Evolutionary conservation across 2,888 invertebrate genomes (phyloP).

Genomic region (Labia minor): DNA sequence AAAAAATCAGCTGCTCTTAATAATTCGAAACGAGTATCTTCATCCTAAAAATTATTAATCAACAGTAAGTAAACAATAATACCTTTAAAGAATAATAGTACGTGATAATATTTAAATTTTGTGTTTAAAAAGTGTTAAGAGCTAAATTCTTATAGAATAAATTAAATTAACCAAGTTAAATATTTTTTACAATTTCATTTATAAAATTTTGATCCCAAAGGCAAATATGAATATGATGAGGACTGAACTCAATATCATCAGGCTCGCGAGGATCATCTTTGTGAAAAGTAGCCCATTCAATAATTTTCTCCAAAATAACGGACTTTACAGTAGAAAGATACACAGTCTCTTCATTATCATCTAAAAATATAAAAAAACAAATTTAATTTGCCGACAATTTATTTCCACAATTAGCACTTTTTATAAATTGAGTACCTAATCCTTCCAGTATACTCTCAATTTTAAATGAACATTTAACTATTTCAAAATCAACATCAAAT

Average conservation of each 20-base stretch:
- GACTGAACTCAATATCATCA: constrained; percentile 94
- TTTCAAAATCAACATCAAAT: constrained; percentile 92
- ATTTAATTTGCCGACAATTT: too few species aligned
- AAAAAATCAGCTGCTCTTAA: constrained; percentile 95
- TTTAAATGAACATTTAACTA: constrained; percentile 94
- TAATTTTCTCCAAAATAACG: constrained; percentile 87
- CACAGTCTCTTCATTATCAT: constrained; percentile 84
- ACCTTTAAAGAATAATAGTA: not conserved
- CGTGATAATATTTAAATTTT: too few species aligned
- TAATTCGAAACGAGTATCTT: constrained; percentile 90
- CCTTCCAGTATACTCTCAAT: constrained; percentile 98
- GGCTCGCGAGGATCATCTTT: constrained; percentile 92
- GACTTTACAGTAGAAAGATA: constrained; percentile 96
- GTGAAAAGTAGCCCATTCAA: constrained; percentile 87
- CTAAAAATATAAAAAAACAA: constrained; percentile 25
- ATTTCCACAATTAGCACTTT: too few species aligned
- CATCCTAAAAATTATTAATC: constrained; percentile 45
- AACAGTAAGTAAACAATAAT: not conserved
- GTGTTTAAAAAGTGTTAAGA: too few species aligned
- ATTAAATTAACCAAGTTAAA: too few species aligned
- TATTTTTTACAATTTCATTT: too few species aligned
- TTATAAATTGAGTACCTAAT: constrained; percentile 45
- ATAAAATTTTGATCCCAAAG: constrained; percentile 99
- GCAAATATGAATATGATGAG: constrained; percentile 96
- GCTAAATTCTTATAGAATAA: too few species aligned